Base-by-base conservation (phyloP, 2,888 invertebrate genomes). In the Helobdella robusta region DNA sequence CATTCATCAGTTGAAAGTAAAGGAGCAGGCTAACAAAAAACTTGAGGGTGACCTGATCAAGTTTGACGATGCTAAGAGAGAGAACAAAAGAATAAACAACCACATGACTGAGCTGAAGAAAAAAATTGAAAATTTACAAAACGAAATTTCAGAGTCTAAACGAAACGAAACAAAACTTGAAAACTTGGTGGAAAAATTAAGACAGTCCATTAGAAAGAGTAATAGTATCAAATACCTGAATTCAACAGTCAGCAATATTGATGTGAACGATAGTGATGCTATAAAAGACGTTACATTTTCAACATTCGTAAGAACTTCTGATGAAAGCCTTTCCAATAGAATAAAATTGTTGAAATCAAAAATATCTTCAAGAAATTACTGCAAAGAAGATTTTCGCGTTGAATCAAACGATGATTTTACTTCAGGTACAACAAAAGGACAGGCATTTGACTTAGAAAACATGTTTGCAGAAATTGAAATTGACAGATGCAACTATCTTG, bases 41-140 rank as follows among this genome's bases (percentile, higher is more conserved):
- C 34, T 62, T 1, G 62, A 62, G 34, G 20, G n/a, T n/a, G 62
- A 62, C 6, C 32, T 50, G 18, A 23, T 1, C 8, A 62, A 62
- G 32, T 40, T 50, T 3, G 62, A 62, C 15, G 50, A 18, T 3
- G 2, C 34, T 5, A 62, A 50, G 34, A 50, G 32, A 20, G 62
- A 62, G 25, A 62, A 62, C 34, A 62, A 62, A 30, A n/a, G 62
- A 34, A 11, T 62, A n/a, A 62, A 50, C 18, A 44, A n/a, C 34
- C 50, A 46, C n/a, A 1, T 48, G 25, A 18, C 34, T 4, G 62
- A 62, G 25, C 1, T 62, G 62, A 46, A 25, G 18, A 62, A 62
- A 20, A 62, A 62, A 30, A 15, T 18, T 3, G 50, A 28, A 28
- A 44, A 20, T 4, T 50, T 50, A 8, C 50, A 62, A n/a, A 30